Conservation (phyloP, 2,113 vertebrate genomes). For the western clawed frog (Xenopus tropicalis) region UCB_Xtro_10.0 CM004443.2:166130501-166131000, state of each 20-base stretch:
- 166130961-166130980: not conserved
- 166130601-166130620: too few species aligned
- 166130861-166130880: conserved; percentile 87
- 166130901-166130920: not conserved
- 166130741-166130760: conserved; percentile 70
- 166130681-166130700: conserved; percentile 1
- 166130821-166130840: conserved; percentile 91
- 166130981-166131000: too few species aligned
- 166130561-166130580: too few species aligned
- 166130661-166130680: not conserved
- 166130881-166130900: conserved; percentile 63
- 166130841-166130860: conserved; percentile 93
- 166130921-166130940: not conserved
- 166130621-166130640: not conserved
- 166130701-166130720: too few species aligned
- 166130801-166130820: conserved; percentile 81
- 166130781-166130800: conserved; percentile 90
- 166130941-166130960: not conserved
- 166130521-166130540: too few species aligned
- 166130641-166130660: not conserved
- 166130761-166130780: conserved; percentile 93
- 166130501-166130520: too few species aligned
- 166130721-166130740: not conserved
- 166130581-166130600: too few species aligned
- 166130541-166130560: too few species aligned